Evolutionary conservation across 2,888 invertebrate genomes (phyloP).

Genomic region (Drosophila paranaensis): DNA sequence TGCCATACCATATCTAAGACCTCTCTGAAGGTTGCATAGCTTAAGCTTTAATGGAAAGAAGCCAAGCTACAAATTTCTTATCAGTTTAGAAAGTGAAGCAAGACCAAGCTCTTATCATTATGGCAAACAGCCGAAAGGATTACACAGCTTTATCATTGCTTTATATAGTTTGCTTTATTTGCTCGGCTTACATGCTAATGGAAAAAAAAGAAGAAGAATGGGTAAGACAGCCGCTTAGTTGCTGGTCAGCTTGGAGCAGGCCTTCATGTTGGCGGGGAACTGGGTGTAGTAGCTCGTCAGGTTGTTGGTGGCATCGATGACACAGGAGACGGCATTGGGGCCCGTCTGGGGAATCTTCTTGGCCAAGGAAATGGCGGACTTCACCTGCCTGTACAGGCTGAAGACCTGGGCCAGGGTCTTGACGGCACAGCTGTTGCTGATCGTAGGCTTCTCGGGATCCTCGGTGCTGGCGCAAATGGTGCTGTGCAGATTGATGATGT

Average conservation of each 20-base stretch:
- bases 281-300: slow-evolving; percentile 57
- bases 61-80: not conserved
- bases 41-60: too few relatives aligned
- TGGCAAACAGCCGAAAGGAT: not conserved
- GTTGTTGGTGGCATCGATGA: slow-evolving; percentile 42
- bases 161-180: not conserved
- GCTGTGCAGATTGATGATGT: slow-evolving; percentile 56
- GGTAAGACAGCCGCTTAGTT: slow-evolving; percentile 14
- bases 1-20: too few relatives aligned
- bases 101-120: not conserved
- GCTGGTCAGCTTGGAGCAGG: slow-evolving; percentile 68
- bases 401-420: slow-evolving; percentile 47
- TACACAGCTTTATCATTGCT: not conserved
- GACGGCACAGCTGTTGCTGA: slow-evolving; percentile 46
- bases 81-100: not conserved
- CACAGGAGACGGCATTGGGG: slow-evolving; percentile 56
- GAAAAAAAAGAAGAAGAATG: not conserved
- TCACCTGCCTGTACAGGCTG: slow-evolving; percentile 50
- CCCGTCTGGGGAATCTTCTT: slow-evolving; percentile 64
- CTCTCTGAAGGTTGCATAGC: too few relatives aligned
- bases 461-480: slow-evolving; percentile 55
- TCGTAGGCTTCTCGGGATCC: not conserved
- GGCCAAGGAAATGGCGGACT: slow-evolving; percentile 42
- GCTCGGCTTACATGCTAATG: not conserved
- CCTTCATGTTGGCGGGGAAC: slow-evolving; percentile 57